Evolutionary conservation across 1,140 invertebrate species (phyloP), one percentile per base, ranked within the genome.

Genomic region (Nomia melanderi): DNA sequence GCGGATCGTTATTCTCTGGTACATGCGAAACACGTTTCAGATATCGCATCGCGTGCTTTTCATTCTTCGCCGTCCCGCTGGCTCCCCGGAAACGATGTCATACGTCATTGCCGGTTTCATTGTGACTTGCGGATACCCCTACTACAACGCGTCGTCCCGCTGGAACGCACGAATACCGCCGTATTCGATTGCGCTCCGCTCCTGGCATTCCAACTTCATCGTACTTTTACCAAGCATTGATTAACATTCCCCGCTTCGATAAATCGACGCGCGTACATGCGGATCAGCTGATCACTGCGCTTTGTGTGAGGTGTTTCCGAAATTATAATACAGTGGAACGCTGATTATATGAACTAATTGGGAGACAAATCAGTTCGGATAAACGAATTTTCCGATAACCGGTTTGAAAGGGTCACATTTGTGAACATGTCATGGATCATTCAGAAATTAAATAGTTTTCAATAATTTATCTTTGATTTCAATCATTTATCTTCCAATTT

Each of bases 21-120:
- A 73, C 69, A 85, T 78, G 78, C 81, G 81, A 79, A 86, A 86
- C 84, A 82, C 75, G 84, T 80, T 83, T 83, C 83, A 78, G 67
- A 80, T 86, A 83, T 86, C 83, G 80, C 75, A 78, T 72, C 74
- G 78, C 83, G 76, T 85, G 81, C 84, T 77, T 83, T 71, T 78
- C 83, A 76, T 86, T 86, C 84, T 83, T 79, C 79, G 57, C 53
- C 70, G 54, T 57, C 39, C n/a, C 33, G 17, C 57, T 23, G 20
- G 56, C 56, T 44, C 29, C 36, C 50, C 53, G 50, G 67, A 71
- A 79, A 79, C 82, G 60, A 76, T 72, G 72, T 84, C 81, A 72
- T 84, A 79, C 81, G 81, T 84, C 82, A 79, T 83, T 72, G 81
- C 77, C 67, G 82, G 63, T 83, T 84, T 83, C 81, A 84, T 84